Percentiles rank a stretch among this genome's conserved stretches.
These are phyloP conservation scores for Coregonus ussuriensis DNA, from an alignment of 2,797 vertebrate species.

Conservation along the genomic window DNA sequence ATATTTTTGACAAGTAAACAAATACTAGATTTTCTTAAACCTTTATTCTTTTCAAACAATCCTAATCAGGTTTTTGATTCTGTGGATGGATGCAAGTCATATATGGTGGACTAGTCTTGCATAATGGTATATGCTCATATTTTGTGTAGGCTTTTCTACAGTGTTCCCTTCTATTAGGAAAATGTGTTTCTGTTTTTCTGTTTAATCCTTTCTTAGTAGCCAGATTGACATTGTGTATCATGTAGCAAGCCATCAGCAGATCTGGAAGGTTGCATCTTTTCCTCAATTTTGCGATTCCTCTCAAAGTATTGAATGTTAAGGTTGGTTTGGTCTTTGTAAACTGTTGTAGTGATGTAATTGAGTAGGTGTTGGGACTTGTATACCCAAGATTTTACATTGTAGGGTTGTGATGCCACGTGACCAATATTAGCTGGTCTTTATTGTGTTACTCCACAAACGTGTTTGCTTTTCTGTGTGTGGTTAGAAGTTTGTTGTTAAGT, in stretches of 20 bases:
- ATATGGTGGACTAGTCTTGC: constrained; percentile 62
- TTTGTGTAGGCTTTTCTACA: constrained; percentile 75
- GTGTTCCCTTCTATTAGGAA: constrained; percentile 57
- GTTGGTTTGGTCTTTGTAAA: constrained; percentile 59
- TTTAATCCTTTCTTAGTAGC: constrained; percentile 54
- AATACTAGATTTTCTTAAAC: constrained; percentile 69
- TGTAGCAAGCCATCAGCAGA: constrained; percentile 72
- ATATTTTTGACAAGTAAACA: constrained; percentile 66
- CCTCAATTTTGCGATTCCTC: constrained; percentile 59
- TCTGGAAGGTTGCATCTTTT: constrained; percentile 70
- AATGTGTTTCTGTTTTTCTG: constrained; percentile 30
- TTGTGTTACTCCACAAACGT: constrained; percentile 56
- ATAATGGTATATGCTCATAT: constrained; percentile 42
- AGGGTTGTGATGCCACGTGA: constrained; percentile 58
- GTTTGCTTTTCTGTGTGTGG: constrained; percentile 58
- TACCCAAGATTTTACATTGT: constrained; percentile 64
- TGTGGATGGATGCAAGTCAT: constrained; percentile 93
- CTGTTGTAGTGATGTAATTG: constrained; percentile 62
- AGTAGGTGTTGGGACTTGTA: constrained; percentile 60
- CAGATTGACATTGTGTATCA: constrained; percentile 53
- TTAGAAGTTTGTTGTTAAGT: constrained; percentile 47
- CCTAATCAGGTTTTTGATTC: constrained; percentile 86
- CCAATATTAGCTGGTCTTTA: constrained; percentile 53
- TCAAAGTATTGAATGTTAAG: constrained; percentile 57
- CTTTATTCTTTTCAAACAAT: constrained; percentile 70